phyloP scores from a whole-genome alignment of 2,888 invertebrate genomes.

The Rapana venosa region DNA sequence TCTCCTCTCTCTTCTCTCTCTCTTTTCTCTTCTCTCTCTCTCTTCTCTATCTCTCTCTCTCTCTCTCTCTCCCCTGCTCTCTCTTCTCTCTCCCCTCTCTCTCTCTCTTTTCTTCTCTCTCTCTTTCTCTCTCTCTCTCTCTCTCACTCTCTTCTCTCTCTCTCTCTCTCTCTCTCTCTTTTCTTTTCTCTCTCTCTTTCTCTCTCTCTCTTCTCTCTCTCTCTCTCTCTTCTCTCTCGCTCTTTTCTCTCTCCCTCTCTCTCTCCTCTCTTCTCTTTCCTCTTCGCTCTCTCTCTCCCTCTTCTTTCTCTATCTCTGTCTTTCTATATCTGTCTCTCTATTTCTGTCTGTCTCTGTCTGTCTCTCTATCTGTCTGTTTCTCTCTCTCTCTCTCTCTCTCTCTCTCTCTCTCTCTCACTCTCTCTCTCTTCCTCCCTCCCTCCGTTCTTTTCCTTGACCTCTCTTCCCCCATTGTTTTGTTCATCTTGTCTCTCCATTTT shows the following conservation, averaged over 20 bases:
- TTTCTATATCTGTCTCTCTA: background rate
- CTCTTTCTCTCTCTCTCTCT: background rate
- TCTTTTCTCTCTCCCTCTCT: background rate
- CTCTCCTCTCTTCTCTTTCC: background rate
- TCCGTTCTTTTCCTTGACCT: background rate
- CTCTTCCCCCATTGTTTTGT: too few relatives aligned
- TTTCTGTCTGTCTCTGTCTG: background rate
- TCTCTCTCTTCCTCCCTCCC: background rate
- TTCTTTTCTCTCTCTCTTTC: background rate
- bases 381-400: background rate
- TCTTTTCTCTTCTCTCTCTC: background rate
- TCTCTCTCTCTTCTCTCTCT: background rate
- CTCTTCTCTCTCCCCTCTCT: background rate
- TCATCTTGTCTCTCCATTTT: too few relatives aligned
- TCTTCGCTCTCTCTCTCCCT: background rate
- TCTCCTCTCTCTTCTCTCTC: background rate
- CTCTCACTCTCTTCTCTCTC: background rate
- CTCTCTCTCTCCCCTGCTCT: background rate
- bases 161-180: background rate
- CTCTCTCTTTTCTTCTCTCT: background rate
- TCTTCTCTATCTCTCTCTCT: background rate
- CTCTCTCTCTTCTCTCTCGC: background rate
- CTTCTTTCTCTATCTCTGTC: background rate
- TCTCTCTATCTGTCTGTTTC: background rate
- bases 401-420: constrained; percentile 6